Conservation (phyloP, 2,113 vertebrate genomes). For the Ailurus styani region DNA sequence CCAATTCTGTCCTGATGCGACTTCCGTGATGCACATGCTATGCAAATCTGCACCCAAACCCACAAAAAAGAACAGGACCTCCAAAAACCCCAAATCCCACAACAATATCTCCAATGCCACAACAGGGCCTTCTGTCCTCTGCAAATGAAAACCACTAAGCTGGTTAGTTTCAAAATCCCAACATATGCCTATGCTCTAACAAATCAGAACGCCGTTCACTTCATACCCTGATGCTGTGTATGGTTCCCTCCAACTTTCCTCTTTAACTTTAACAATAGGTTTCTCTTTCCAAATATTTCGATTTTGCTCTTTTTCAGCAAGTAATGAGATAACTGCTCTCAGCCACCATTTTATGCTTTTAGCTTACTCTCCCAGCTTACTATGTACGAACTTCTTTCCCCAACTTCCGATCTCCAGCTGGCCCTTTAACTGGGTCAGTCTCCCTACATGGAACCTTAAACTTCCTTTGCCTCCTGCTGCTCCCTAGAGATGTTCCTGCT, state of each 20-base stretch:
- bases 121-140: neutral
- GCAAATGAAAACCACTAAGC: neutral
- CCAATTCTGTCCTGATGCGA: neutral
- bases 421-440: neutral
- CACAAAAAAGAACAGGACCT: neutral
- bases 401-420: neutral
- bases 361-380: neutral
- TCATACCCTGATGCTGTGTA: neutral
- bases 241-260: neutral
- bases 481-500: neutral
- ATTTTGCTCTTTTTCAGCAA: neutral
- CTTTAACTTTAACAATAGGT: neutral
- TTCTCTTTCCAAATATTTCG: neutral
- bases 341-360: neutral
- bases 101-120: neutral
- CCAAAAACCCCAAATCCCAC: neutral
- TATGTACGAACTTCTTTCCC: neutral
- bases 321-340: neutral
- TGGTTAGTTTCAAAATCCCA: neutral
- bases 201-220: neutral
- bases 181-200: neutral
- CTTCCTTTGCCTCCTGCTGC: neutral
- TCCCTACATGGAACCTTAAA: neutral
- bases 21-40: neutral
- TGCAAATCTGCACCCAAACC: neutral